These are phyloP conservation scores for Stylophora pistillata DNA, from an alignment of 64 coral and sea anemone genomes.

Conservation along the genomic window DNA sequence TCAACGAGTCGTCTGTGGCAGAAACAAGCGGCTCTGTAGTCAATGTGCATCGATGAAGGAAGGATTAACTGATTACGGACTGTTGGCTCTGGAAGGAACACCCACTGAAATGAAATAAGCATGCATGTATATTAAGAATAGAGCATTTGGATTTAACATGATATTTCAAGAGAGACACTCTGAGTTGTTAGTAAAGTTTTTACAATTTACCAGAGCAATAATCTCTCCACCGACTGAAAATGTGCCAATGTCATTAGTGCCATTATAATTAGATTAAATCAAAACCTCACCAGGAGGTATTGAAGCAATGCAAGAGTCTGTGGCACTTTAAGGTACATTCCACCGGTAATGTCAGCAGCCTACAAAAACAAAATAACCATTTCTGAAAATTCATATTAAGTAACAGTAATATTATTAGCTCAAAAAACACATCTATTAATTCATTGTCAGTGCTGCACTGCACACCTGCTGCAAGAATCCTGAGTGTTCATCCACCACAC, in stretches of 20 bases:
- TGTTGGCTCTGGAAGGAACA: conserved; percentile 75
- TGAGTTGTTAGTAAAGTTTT: too few relatives aligned
- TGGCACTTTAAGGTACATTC: conserved; percentile 84
- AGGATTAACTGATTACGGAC: conserved; percentile 77
- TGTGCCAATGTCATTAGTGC: background rate
- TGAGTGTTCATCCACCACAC: conserved; percentile 79
- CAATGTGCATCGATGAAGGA: conserved; percentile 82
- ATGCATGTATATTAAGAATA: too few relatives aligned
- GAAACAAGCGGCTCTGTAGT: conserved; percentile 96
- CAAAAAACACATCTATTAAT: background rate
- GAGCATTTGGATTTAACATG: too few relatives aligned
- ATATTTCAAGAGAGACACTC: too few relatives aligned
- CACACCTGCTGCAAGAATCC: conserved; percentile 96
- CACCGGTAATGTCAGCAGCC: conserved; percentile 97
- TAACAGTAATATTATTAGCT: too few relatives aligned
- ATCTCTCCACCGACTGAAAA: too few relatives aligned
- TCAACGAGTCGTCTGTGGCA: conserved; percentile 89
- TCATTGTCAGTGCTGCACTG: background rate
- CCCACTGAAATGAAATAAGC: conserved; percentile 69
- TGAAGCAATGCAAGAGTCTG: conserved; percentile 81
- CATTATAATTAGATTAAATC: background rate
- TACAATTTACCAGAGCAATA: too few relatives aligned
- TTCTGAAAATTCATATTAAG: too few relatives aligned
- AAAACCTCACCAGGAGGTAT: conserved; percentile 84
- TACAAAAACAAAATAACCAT: conserved; percentile 13